These are phyloP conservation scores for Platycheirus rosarum DNA, from an alignment of 2,888 invertebrate genomes.

Conservation along the genomic window DNA sequence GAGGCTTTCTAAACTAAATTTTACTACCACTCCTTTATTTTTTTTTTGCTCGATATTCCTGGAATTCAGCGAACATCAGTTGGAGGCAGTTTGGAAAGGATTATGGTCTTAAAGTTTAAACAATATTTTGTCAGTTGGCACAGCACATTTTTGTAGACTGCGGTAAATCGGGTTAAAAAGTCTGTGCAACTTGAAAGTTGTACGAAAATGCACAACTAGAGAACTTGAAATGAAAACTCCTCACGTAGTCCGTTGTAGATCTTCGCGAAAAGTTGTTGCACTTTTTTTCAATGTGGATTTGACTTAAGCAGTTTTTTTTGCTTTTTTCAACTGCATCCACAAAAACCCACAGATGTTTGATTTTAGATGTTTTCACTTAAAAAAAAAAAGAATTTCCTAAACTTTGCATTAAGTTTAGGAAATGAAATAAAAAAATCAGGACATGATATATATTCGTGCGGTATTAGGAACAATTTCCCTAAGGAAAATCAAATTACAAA, in stretches of 20 bases:
- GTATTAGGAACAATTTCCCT: too few species aligned
- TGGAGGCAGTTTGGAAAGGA: conserved; percentile 57
- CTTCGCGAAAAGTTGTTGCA: conserved; percentile 46
- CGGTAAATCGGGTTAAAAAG: conserved; percentile 56
- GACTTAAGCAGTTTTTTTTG: conserved; percentile 5
- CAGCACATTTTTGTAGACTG: conserved; percentile 51
- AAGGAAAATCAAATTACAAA: not conserved
- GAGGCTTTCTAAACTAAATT: conserved; percentile 63
- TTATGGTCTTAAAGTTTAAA: conserved; percentile 67
- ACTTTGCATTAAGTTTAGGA: too few species aligned
- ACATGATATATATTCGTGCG: too few species aligned
- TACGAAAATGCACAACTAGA: not conserved
- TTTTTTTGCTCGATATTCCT: conserved; percentile 10
- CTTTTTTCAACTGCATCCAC: not conserved
- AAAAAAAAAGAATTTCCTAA: conserved; percentile 8
- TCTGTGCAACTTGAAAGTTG: conserved; percentile 29
- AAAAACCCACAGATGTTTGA: conserved; percentile 14
- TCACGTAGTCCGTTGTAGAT: conserved; percentile 43
- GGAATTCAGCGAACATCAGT: conserved; percentile 35
- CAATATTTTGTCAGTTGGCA: conserved; percentile 69
- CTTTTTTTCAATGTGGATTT: conserved; percentile 2
- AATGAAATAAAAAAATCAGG: not conserved
- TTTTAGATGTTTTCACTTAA: conserved; percentile 5
- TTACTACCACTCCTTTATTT: conserved; percentile 46
- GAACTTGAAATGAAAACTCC: conserved; percentile 26